Evolutionary conservation across 2,888 invertebrate genomes (phyloP).

Genomic region (Amphiduros pacificus): DNA sequence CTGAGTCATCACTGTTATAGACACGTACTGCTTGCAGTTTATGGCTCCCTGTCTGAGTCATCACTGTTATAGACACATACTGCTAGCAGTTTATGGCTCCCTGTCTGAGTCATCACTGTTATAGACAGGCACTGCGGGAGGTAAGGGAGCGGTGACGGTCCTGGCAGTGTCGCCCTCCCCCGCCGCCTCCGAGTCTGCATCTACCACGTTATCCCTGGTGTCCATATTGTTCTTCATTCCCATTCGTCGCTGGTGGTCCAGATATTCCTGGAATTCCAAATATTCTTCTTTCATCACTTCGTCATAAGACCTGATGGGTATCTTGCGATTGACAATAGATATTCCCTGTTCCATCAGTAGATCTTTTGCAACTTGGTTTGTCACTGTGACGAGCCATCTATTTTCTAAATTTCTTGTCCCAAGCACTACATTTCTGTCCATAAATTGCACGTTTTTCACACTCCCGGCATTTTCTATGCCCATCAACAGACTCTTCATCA

Average conservation of each 20-base stretch:
- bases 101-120: too few species aligned
- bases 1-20: too few species aligned
- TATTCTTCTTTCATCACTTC: conserved; percentile 23
- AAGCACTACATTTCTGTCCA: conserved; percentile 25
- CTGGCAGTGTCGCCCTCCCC: too few species aligned
- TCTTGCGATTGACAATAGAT: conserved; percentile 19
- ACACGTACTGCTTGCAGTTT: too few species aligned
- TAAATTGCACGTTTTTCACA: conserved; percentile 19
- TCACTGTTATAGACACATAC: too few species aligned
- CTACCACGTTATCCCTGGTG: too few species aligned
- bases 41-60: too few species aligned
- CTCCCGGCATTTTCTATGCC: background rate
- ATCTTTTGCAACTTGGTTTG: conserved; percentile 1
- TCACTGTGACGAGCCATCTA: conserved; percentile 23
- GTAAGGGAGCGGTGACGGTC: too few species aligned
- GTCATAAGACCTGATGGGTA: conserved; percentile 17
- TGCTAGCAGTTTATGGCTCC: too few species aligned
- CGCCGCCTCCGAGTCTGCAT: too few species aligned
- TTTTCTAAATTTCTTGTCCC: conserved; percentile 25
- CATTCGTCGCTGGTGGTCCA: conserved; percentile 11
- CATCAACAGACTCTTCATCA: conserved; percentile 13
- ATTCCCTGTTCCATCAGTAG: conserved; percentile 8
- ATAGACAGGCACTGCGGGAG: too few species aligned
- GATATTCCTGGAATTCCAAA: conserved; percentile 21
- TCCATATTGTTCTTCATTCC: too few species aligned